phyloP scores from a whole-genome alignment of 2,113 vertebrate species.

The Leptosomus discolor region DNA sequence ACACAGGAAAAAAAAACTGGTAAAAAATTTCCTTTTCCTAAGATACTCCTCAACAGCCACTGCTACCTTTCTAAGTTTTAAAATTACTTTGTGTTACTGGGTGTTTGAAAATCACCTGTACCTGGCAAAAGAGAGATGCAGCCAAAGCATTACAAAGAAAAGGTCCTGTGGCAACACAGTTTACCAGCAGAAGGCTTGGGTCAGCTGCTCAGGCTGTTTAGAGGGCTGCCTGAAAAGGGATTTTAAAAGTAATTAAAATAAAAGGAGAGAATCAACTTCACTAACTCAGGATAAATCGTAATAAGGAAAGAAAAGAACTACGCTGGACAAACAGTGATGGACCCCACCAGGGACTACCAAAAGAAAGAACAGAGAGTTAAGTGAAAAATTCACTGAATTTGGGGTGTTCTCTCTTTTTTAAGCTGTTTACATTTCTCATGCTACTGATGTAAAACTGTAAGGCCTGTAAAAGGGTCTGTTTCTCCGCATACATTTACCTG shows the following conservation, averaged over 20 bases:
- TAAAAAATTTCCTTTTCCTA: background rate
- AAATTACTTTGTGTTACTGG: background rate
- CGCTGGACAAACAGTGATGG: background rate
- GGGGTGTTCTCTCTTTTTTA: background rate
- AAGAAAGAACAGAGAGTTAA: background rate
- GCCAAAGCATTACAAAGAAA: background rate
- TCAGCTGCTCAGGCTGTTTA: background rate
- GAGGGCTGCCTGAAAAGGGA: background rate
- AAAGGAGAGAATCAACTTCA: background rate
- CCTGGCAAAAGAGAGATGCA: background rate
- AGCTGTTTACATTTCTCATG: background rate
- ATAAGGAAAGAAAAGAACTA: background rate
- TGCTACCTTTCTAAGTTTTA: background rate
- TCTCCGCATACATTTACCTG: background rate
- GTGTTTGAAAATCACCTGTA: background rate
- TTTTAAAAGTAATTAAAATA: background rate
- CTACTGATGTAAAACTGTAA: background rate
- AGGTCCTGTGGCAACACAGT: background rate
- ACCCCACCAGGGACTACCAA: background rate
- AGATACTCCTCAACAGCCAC: background rate
- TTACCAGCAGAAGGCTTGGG: background rate
- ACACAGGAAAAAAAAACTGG: background rate
- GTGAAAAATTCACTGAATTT: background rate
- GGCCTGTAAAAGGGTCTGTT: background rate
- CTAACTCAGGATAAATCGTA: background rate